Percentiles rank a stretch among this genome's conserved stretches.
Evolutionary conservation across 2,113 vertebrate species (phyloP).

Genomic region (Uropsilus gracilis): DNA sequence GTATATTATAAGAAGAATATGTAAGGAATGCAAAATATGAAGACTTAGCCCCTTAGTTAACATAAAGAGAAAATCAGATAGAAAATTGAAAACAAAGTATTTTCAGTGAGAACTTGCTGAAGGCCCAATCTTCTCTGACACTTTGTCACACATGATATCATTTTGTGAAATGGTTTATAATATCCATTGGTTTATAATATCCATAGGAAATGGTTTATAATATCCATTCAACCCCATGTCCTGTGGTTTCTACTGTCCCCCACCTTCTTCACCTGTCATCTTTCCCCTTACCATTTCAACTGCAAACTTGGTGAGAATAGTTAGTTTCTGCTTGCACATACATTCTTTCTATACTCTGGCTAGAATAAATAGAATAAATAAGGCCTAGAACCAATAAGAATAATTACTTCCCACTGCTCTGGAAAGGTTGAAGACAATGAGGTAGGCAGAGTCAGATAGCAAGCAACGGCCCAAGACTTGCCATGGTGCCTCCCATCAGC

Average conservation of each 20-base stretch:
- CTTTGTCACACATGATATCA: neutral
- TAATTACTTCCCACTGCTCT: neutral
- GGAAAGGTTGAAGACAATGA: neutral
- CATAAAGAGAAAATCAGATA: neutral
- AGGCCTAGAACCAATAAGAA: neutral
- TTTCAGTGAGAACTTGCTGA: neutral
- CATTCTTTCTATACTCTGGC: neutral
- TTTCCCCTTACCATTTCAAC: neutral
- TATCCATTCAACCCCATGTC: accelerated
- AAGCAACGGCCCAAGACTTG: neutral
- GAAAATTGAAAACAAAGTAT: neutral
- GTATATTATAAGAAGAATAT: neutral
- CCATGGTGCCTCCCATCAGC: neutral
- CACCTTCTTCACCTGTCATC: neutral
- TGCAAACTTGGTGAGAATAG: neutral
- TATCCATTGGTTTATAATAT: neutral
- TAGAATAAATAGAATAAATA: neutral
- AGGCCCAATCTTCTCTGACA: neutral
- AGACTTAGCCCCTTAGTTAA: neutral
- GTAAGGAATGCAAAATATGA: neutral
- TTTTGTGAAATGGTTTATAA: neutral
- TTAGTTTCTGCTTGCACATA: neutral
- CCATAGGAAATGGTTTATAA: neutral
- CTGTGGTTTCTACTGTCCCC: neutral
- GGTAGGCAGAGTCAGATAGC: neutral